Evolutionary conservation across 2,888 invertebrate genomes (phyloP), one percentile per base, ranked within the genome.

Genomic region (Panorpa germanica): DNA sequence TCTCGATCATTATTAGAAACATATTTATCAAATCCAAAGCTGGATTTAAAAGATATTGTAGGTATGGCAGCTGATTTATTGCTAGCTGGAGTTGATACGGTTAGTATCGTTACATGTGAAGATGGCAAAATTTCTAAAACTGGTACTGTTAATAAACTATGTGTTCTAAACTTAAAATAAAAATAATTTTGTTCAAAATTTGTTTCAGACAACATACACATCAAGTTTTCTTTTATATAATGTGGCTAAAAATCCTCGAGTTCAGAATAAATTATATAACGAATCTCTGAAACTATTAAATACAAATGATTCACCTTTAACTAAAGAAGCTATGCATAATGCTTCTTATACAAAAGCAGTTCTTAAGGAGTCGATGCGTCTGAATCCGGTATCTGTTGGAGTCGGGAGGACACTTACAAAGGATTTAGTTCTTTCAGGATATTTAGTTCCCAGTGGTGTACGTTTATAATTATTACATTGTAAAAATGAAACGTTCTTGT

Each of bases 81-180:
- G 14, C 61, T 88, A 46, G 88, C 83, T 29, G 82, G 85, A 33
- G 70, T 86, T 33, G 86, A 88, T 46, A 88, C 88, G 35, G 80
- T 78, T 57, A 55, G 55, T 45, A 29, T 25, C 16, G 19, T n/a
- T 28, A 23, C 2, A 18, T n/a, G n/a, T n/a, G n/a, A n/a, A n/a
- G n/a, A n/a, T n/a, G n/a, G 15, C 7, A n/a, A n/a, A n/a, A n/a
- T n/a, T n/a, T n/a, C n/a, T n/a, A n/a, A n/a, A n/a, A n/a, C n/a
- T n/a, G n/a, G n/a, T n/a, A n/a, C n/a, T n/a, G n/a, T n/a, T n/a
- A n/a, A n/a, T n/a, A 22, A 21, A 28, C 9, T 15, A 31, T 18
- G 10, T 28, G n/a, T 20, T 24, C 10, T 21, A 13, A 16, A n/a
- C 15, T 13, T 20, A 16, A 16, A 25, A 11, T 13, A 12, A 21